Base-by-base conservation (phyloP, 2,888 invertebrate genomes). In the Chymomyza amoena region DNA sequence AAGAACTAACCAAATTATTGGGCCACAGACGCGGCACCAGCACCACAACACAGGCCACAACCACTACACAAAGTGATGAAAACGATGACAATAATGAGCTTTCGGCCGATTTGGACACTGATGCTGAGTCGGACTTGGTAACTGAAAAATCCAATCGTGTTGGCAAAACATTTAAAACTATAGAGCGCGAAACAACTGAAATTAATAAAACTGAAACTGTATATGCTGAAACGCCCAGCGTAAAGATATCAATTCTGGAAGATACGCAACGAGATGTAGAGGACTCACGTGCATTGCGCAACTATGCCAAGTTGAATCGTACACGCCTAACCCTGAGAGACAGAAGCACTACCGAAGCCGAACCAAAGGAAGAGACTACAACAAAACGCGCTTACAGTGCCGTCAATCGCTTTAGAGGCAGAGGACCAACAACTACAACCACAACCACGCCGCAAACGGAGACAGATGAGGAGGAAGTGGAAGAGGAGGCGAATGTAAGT, bases 121-220 rank as follows among this genome's bases (percentile, higher is more conserved):
- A 68, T 0, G 69, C 64, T 15, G 68, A n/a, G 18, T 9, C 39
- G 9, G 25, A 64, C 7, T 18, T n/a, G 18, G 20, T 56, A 5
- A 56, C 25, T 1, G 52, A 16, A 20, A 68, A 54, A 32, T 50
- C 54, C 0, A 67, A 71, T 18, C 69, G 82, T 6, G 66, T 70
- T 64, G 88, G 84, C 1, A 88, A 88, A 67, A 71, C 79, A 0
- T 84, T 88, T n/a, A 81, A 70, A 25, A 76, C 78, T 3, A 69
- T 70, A 15, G 56, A 54, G 4, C 32, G 66, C 4, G 25, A 62
- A 6, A 28, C 60, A 52, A 28, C 52, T 50, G 45, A 64, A 62
- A 61, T 64, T 64, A 65, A 60, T 1, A 57, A 18, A 15, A 74
- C 77, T 51, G 73, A 73, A 52, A 45, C 20, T 28, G 36, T 36